A percentile compares a stretch with the other conserved stretches of the same genome.
phyloP scores from a whole-genome alignment of 1,140 invertebrate species.

The Dufourea novaeangliae region DNA sequence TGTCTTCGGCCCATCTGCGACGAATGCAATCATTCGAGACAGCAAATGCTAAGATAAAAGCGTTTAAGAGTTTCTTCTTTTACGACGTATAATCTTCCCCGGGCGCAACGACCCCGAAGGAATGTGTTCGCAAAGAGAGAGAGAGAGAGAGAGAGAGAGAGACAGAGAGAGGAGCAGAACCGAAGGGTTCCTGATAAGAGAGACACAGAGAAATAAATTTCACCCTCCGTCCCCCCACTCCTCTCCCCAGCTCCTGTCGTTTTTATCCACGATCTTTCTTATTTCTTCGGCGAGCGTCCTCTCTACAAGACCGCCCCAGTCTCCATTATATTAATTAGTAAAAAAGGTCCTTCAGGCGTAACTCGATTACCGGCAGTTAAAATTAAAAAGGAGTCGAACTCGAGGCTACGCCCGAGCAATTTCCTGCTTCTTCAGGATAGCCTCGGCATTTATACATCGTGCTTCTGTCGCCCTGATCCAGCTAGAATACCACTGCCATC shows the following conservation, averaged over 20 bases:
- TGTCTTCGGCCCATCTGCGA: not conserved
- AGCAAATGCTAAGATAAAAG: conserved; percentile 17
- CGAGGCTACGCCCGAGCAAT: conserved; percentile 48
- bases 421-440: conserved; percentile 56
- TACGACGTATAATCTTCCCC: not conserved
- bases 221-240: conserved; percentile 27
- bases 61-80: conserved; percentile 10
- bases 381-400: conserved; percentile 65
- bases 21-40: not conserved
- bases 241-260: conserved; percentile 14
- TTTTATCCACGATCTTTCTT: conserved; percentile 33
- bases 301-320: conserved; percentile 15
- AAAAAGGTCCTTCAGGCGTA: conserved; percentile 47
- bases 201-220: conserved; percentile 27
- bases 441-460: conserved; percentile 26
- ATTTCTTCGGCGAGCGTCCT: conserved; percentile 32
- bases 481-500: not conserved
- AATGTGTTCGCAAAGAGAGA: conserved; percentile 20
- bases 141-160: too few species aligned
- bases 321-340: conserved; percentile 70
- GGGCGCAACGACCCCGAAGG: conserved; percentile 17
- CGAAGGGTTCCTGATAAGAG: not conserved
- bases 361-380: conserved; percentile 50
- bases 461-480: conserved; percentile 12
- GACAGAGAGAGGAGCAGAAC: not conserved